Conservation (phyloP, 1,140 invertebrate species). For the Scaptomyza hsui region DNA sequence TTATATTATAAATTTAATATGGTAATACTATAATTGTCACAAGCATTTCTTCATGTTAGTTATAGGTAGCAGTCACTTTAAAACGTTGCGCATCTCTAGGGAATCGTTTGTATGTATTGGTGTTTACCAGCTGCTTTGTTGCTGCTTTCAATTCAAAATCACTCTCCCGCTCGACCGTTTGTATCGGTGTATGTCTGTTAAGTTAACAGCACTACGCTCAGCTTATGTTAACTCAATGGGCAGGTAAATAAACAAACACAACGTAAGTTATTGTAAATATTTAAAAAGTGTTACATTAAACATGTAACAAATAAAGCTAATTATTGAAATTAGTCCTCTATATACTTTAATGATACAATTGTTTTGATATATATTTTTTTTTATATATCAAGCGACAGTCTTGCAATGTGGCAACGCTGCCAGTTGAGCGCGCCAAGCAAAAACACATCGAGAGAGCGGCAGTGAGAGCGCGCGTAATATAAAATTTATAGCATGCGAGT, state of each 20-base stretch:
- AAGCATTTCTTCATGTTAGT: background rate
- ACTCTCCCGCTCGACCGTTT: constrained; percentile 23
- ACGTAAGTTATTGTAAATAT: background rate
- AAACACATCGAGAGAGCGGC: background rate
- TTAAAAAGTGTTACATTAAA: background rate
- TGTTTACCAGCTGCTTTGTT: constrained; percentile 48
- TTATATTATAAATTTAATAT: background rate
- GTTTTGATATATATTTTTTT: background rate
- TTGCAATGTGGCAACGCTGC: constrained; percentile 30
- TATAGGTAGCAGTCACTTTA: constrained; percentile 10
- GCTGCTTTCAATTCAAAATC: constrained; percentile 27
- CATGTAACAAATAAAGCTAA: background rate
- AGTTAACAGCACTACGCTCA: constrained; percentile 29
- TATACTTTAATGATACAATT: background rate
- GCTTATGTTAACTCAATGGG: constrained; percentile 12
- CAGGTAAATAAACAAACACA: background rate
- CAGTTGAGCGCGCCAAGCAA: constrained; percentile 9
- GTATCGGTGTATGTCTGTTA: constrained; percentile 34
- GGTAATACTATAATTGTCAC: no score
- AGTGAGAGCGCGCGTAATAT: background rate
- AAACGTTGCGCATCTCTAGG: constrained; percentile 15
- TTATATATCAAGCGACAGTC: background rate
- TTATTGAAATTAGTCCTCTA: background rate
- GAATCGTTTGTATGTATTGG: constrained; percentile 15
- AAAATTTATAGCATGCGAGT: constrained; percentile 21